Base-by-base conservation (phyloP, 2,797 vertebrate genomes). In the Pogoniulus pusillus region DNA sequence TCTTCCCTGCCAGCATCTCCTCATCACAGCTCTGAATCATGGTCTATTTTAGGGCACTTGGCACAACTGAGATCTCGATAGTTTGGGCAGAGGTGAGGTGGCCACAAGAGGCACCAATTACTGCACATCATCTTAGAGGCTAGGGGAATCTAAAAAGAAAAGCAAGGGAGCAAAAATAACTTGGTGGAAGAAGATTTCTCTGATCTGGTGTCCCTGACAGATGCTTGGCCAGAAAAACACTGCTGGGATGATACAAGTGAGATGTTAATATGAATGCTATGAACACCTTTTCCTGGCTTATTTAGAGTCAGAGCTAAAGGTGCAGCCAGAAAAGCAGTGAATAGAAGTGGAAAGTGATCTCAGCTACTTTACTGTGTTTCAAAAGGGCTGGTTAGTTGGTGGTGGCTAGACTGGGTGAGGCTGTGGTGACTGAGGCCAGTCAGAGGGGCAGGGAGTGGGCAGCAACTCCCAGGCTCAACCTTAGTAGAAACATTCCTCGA, bases 161-260 rank as follows among this genome's bases (percentile, higher is more conserved):
- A 82, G 86, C 71, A 32, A 79, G 62, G 64, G 94, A 69, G 69
- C 85, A 96, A 94, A 95, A 94, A 93, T 92, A 94, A 81, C 86
- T 87, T 82, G 55, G 85, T 51, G 58, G 87, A 91, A 79, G 41
- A 79, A 72, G 77, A 24, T 34, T 92, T 87, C 87, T 92, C 55
- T 85, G 85, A 84, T 77, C 63, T 82, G 4, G 5, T 59, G 23
- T 85, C 68, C 35, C 90, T 81, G 80, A 77, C 54, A 90, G 82
- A 69, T 82, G 59, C 58, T 72, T 87, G 93, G 78, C 85, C 86
- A 68, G 51, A 71, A 82, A 91, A 77, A 20, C 27, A 32, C 85
- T 89, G n/a, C 82, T 91, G 59, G 75, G 51, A 90, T 88, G 72
- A 73, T 63, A 32, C 1, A 7, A 87, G 27, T 86, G 60, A 59